Evolutionary conservation across 2,797 vertebrate genomes (phyloP).

Genomic region (Muscicapa striata): DNA sequence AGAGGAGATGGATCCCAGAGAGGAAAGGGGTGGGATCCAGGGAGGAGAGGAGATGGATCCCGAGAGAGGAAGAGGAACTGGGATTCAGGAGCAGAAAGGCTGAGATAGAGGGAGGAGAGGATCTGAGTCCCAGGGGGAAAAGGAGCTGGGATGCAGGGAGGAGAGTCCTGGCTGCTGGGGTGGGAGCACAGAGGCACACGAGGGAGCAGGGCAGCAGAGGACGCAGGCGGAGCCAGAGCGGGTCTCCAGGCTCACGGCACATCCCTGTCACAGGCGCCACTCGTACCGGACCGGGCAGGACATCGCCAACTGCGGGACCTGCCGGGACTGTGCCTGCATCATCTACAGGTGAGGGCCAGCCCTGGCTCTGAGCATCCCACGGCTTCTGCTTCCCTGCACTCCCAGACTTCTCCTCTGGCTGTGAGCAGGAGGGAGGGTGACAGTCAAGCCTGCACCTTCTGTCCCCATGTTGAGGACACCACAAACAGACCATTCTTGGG

Average conservation of each 20-base stretch:
- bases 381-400: neutral
- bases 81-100: no score
- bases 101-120: no score
- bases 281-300: conserved; percentile 88
- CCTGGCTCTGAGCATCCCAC: rapidly evolving
- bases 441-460: neutral
- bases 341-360: conserved; percentile 85
- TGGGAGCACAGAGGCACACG: neutral
- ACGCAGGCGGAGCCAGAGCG: rapidly evolving
- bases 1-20: neutral
- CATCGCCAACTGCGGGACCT: conserved; percentile 89
- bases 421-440: neutral
- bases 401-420: neutral
- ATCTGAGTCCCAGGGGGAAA: neutral
- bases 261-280: conserved; percentile 80
- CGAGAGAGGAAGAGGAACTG: neutral
- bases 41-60: neutral
- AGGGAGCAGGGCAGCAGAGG: neutral
- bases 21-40: neutral
- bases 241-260: neutral
- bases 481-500: neutral
- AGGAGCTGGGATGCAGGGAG: neutral
- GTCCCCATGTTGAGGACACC: neutral
- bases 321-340: conserved; percentile 90
- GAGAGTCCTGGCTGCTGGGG: neutral